Evolutionary conservation across 2,888 invertebrate genomes (phyloP).

Genomic region (Agrilus cyanescens): DNA sequence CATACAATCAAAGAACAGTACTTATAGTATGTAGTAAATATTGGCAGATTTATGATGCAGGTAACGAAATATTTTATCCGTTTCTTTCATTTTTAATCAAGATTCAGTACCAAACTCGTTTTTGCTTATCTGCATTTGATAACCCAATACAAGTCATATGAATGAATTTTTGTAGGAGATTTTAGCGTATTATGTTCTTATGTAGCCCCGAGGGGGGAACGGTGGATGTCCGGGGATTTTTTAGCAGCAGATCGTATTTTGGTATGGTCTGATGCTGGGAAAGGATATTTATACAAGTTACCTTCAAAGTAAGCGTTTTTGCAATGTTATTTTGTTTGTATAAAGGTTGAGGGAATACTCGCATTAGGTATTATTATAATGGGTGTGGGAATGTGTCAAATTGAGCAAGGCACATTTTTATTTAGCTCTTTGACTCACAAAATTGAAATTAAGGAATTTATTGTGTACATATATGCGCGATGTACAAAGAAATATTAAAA

Average conservation of each 20-base stretch:
- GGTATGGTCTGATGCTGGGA: conserved; percentile 93
- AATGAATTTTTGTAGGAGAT: conserved; percentile 54
- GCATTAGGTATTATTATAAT: background rate
- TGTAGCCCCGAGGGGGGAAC: conserved; percentile 74
- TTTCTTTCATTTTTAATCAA: background rate
- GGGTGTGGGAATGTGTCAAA: background rate
- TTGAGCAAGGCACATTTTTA: too few relatives aligned
- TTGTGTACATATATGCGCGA: too few relatives aligned
- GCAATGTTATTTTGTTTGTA: background rate
- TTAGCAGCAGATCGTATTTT: conserved; percentile 83
- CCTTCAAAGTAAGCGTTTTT: conserved; percentile 76
- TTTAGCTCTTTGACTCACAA: too few relatives aligned
- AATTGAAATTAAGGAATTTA: too few relatives aligned
- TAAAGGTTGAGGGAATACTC: background rate
- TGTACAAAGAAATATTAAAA: too few relatives aligned
- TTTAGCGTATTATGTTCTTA: conserved; percentile 92
- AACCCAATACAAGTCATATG: conserved; percentile 1
- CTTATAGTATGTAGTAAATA: conserved; percentile 93
- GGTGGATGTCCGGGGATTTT: conserved; percentile 95
- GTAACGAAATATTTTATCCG: conserved; percentile 34
- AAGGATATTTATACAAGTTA: conserved; percentile 88
- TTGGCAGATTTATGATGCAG: conserved; percentile 83
- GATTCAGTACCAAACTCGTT: background rate
- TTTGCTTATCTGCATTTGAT: background rate
- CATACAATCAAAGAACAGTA: conserved; percentile 92